These are phyloP conservation scores for Echinometra lucunter DNA, from an alignment of 53 echinoderm and acorn worm species.

Conservation along the genomic window DNA sequence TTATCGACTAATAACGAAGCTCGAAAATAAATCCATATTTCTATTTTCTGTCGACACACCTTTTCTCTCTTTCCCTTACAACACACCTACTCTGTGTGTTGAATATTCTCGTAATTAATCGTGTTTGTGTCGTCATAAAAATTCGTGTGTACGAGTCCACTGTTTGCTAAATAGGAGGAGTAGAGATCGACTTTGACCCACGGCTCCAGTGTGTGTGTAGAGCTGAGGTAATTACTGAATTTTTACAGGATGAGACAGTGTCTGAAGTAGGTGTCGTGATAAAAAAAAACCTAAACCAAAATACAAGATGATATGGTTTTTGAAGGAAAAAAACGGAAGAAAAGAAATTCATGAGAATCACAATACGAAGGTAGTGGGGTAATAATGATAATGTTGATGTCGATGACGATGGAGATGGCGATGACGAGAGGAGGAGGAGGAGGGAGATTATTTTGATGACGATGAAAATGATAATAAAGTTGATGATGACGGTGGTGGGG, in stretches of 20 bases:
- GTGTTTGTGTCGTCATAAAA: not conserved
- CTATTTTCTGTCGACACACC: conserved; percentile 14
- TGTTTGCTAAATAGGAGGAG: conserved; percentile 30
- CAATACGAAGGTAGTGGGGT: too few relatives aligned
- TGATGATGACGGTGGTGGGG: not conserved
- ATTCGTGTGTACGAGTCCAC: not conserved
- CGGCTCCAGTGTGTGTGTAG: not conserved
- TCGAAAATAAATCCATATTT: not conserved
- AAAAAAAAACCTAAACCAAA: not conserved
- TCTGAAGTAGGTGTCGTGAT: not conserved
- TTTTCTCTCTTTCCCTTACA: not conserved
- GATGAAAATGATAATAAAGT: not conserved
- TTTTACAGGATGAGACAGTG: not conserved
- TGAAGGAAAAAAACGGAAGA: not conserved
- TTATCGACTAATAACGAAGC: not conserved
- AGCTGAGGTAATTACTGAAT: not conserved
- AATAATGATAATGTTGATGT: too few relatives aligned
- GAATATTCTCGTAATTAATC: conserved; percentile 4
- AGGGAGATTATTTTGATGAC: not conserved
- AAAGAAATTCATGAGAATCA: too few relatives aligned
- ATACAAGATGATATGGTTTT: not conserved
- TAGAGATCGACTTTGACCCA: not conserved
- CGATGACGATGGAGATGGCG: not conserved
- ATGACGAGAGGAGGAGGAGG: not conserved
- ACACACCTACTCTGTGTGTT: not conserved